Base-by-base conservation (phyloP, 2,797 vertebrate species). In the Bovichtus diacanthus region DNA sequence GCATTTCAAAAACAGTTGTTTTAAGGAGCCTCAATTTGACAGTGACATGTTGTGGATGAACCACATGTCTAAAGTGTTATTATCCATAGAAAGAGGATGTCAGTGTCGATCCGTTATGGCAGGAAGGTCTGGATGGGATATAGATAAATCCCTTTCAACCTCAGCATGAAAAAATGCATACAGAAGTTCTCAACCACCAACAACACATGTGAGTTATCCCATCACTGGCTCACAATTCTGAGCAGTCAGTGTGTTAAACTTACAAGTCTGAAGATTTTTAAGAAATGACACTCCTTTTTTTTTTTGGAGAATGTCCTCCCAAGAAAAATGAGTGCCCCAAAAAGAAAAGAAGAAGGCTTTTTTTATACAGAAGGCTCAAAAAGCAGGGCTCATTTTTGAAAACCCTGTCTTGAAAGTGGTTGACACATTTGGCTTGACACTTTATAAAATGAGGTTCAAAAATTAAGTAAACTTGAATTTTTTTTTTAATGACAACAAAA, bases 41-140 rank as follows among this genome's bases (percentile, higher is more conserved):
- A 51, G 38, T 44, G 47, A 75, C 50, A 68, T 46, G 29, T 44
- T 44, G 12, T 29, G 49, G 56, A 56, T 41, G 55, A 53, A 60
- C 55, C 73, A 60, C 46, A 34, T 27, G 64, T 68, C 47, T 29
- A n/a, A 68, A 46, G 49, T 29, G 49, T 41, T 68, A 29, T 54
- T 61, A 54, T 53, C 56, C 56, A 60, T n/a, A 46, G 47, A 61
- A 67, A 38, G 56, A 61, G 29, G 29, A 76, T 68, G 64, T 68
- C 56, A 55, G 29, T n/a, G 55, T 38, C 6, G 47, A 76, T 46
- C 6, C n/a, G 29, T 25, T 38, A n/a, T 36, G 54, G 54, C 63
- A 75, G 46, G 25, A 67, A 43, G 38, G 54, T 44, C 54, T 66
- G 72, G 19, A 50, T 56, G 13, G 43, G 50, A 55, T 29, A 41